These are phyloP conservation scores for Neuroterus valhalla DNA, from an alignment of 1,140 invertebrate genomes.

Conservation along the genomic window DNA sequence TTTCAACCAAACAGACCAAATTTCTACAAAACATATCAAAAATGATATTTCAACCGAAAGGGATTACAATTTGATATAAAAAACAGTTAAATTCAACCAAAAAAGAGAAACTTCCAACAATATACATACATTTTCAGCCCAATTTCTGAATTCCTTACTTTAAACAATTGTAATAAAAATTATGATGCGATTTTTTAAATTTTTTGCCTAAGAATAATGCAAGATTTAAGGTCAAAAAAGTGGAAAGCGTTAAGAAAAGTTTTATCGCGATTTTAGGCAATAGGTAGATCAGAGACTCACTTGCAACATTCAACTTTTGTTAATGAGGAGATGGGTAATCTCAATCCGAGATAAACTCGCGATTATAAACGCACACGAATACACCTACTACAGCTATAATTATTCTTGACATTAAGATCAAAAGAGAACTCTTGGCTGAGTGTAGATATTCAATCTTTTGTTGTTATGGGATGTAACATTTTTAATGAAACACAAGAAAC, in stretches of 20 bases:
- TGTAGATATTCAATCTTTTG: constrained; percentile 5
- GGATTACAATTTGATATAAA: no score
- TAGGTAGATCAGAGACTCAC: constrained; percentile 14
- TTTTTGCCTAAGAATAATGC: neutral
- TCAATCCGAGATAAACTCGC: constrained; percentile 3
- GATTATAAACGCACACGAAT: constrained; percentile 16
- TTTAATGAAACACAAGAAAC: no score
- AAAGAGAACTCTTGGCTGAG: constrained; percentile 1
- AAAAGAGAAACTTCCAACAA: no score
- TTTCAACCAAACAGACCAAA: no score
- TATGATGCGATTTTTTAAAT: no score
- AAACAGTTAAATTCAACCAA: no score
- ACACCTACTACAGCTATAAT: neutral
- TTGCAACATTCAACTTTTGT: constrained; percentile 24
- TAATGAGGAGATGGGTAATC: constrained; percentile 29
- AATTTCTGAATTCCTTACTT: no score
- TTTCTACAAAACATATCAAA: no score
- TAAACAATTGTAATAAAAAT: no score
- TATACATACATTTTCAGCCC: no score
- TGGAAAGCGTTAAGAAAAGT: constrained; percentile 7
- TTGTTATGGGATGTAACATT: no score
- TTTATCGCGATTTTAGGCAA: constrained; percentile 16
- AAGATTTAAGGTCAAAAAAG: neutral
- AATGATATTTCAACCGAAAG: no score
- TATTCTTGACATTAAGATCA: constrained; percentile 15